Evolutionary conservation across 2,888 invertebrate species (phyloP).

Genomic region (Trissonchulus sp.): DNA sequence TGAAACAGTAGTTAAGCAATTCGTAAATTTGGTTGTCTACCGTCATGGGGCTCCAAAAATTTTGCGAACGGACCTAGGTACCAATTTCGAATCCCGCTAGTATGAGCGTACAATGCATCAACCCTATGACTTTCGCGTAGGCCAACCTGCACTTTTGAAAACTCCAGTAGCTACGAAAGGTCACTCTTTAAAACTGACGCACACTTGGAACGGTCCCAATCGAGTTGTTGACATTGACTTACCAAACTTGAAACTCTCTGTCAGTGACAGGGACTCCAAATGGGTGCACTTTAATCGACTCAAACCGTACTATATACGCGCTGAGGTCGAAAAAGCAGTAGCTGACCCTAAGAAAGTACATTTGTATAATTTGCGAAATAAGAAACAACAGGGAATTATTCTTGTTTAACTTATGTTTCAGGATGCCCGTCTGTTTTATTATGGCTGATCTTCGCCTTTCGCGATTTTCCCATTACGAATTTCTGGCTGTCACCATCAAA

Average conservation of each 20-base stretch:
- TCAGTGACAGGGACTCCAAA: background rate
- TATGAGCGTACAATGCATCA: background rate
- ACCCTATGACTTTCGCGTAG: constrained; percentile 3
- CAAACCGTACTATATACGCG: background rate
- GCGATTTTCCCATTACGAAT: background rate
- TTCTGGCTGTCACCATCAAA: background rate
- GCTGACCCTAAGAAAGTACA: background rate
- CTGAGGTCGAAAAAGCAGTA: background rate
- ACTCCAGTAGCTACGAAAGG: background rate
- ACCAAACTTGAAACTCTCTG: background rate
- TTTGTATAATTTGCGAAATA: background rate
- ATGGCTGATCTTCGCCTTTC: background rate
- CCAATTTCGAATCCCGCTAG: background rate
- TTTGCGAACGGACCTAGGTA: background rate
- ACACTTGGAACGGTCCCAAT: background rate
- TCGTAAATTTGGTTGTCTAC: background rate
- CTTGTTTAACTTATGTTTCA: no score
- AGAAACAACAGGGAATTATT: background rate
- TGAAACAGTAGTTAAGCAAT: constrained; percentile 18
- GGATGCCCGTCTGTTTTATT: no score
- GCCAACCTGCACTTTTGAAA: background rate
- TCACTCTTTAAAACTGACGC: background rate
- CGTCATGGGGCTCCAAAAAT: no score
- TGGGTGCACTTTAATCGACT: constrained; percentile 2
- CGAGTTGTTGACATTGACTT: background rate